Evolutionary conservation across 2,888 invertebrate species (phyloP).

Genomic region (Plagodis dolabraria): DNA sequence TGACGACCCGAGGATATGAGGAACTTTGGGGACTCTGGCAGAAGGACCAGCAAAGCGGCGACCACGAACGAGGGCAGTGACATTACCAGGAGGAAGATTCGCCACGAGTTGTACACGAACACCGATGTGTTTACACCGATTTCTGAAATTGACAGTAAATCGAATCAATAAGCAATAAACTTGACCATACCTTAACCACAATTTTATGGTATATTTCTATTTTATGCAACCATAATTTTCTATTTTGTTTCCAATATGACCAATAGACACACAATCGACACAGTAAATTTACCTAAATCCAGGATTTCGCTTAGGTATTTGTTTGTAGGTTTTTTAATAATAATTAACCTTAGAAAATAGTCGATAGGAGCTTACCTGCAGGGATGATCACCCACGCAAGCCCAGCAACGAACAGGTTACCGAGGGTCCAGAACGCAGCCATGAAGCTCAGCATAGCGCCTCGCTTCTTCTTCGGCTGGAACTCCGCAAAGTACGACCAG

Average conservation of each 20-base stretch:
- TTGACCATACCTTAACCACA: too few relatives aligned
- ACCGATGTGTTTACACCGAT: conserved; percentile 88
- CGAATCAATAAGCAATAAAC: too few relatives aligned
- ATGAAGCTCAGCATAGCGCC: conserved; percentile 97
- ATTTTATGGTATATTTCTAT: too few relatives aligned
- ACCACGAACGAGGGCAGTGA: conserved; percentile 95
- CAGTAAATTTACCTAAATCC: too few relatives aligned
- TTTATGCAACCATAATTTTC: too few relatives aligned
- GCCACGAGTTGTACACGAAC: conserved; percentile 96
- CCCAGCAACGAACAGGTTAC: conserved; percentile 96
- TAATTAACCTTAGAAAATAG: background rate
- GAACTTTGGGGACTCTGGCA: conserved; percentile 97
- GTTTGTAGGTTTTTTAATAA: too few relatives aligned
- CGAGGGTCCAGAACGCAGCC: conserved; percentile 98
- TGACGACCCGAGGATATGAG: conserved; percentile 91
- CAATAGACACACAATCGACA: too few relatives aligned
- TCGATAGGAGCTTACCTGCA: conserved; percentile 65
- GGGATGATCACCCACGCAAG: conserved; percentile 91
- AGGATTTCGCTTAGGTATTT: too few relatives aligned
- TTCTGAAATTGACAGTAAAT: conserved; percentile 59
- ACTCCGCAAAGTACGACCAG: conserved; percentile 98
- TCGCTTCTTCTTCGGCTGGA: conserved; percentile 95
- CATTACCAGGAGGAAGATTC: conserved; percentile 95
- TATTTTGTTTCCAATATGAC: too few relatives aligned
- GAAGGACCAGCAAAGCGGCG: conserved; percentile 90